Evolutionary conservation across 1,140 invertebrate species (phyloP).

Genomic region (Zeugodacus cucurbitae): DNA sequence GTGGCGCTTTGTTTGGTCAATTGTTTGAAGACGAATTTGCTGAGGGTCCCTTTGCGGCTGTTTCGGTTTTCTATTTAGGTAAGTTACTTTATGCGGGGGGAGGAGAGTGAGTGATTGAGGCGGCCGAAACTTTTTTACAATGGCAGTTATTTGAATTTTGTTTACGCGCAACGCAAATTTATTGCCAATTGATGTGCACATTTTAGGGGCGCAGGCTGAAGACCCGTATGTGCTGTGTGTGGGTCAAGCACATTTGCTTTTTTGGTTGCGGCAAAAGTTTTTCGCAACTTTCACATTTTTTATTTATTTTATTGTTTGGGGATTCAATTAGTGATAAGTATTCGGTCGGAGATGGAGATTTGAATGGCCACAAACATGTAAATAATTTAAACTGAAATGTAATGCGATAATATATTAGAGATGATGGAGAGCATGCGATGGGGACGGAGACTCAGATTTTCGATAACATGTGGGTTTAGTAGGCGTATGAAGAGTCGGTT

Average conservation of each 20-base stretch:
- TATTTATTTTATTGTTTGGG: slow-evolving; percentile 32
- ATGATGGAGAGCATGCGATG: neutral
- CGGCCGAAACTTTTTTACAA: neutral
- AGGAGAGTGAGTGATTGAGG: neutral
- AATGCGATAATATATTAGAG: neutral
- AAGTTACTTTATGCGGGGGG: neutral
- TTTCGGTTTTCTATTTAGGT: slow-evolving; percentile 18
- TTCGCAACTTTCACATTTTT: neutral
- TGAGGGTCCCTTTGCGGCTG: slow-evolving; percentile 39
- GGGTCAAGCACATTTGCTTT: neutral
- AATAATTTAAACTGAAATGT: slow-evolving; percentile 26
- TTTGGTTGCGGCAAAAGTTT: neutral
- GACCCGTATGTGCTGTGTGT: neutral
- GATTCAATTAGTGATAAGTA: slow-evolving; percentile 38
- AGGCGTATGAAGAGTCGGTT: too few relatives aligned
- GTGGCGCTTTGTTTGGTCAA: neutral
- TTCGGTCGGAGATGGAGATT: neutral
- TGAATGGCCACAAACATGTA: slow-evolving; percentile 17
- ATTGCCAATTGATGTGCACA: slow-evolving; percentile 36
- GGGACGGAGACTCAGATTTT: too few relatives aligned
- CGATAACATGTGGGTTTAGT: too few relatives aligned
- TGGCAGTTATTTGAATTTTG: slow-evolving; percentile 30
- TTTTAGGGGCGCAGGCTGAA: neutral
- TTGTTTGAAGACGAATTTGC: neutral
- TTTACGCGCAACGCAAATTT: slow-evolving; percentile 30